These are phyloP conservation scores for Dysidea cf. avara DNA, from an alignment of 37 sponge, comb jelly and placozoan genomes.

Conservation along the genomic window DNA sequence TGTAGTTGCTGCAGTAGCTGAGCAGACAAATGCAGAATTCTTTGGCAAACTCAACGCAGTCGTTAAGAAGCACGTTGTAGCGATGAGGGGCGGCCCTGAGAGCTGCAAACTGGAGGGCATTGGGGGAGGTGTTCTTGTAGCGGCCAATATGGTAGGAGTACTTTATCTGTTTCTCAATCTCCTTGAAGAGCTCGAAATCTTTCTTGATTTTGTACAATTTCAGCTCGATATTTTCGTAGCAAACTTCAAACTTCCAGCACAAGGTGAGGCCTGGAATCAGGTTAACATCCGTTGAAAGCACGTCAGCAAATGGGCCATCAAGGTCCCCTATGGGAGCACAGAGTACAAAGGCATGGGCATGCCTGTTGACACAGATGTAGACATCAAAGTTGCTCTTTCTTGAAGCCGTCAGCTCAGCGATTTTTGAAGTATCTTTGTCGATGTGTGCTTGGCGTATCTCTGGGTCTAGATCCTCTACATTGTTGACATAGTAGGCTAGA, in stretches of 20 bases:
- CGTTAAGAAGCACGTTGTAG: conserved; percentile 46
- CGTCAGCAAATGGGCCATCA: neutral
- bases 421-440: conserved; percentile 17
- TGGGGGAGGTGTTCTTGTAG: conserved; percentile 11
- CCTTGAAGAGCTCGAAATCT: conserved; percentile 28
- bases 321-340: conserved; percentile 14
- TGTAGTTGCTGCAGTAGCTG: conserved; percentile 34
- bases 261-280: conserved; percentile 22
- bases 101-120: conserved; percentile 54
- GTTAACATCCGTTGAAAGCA: conserved; percentile 11
- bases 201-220: conserved; percentile 50
- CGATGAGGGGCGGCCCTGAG: conserved; percentile 60
- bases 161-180: conserved; percentile 27
- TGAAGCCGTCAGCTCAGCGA: neutral
- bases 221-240: conserved; percentile 29
- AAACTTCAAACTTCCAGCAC: conserved; percentile 57
- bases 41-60: conserved; percentile 67
- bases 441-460: conserved; percentile 29
- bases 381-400: conserved; percentile 26
- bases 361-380: conserved; percentile 53
- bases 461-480: conserved; percentile 29
- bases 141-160: conserved; percentile 37
- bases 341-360: conserved; percentile 51
- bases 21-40: conserved; percentile 57
- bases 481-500: conserved; percentile 51